A percentile compares a stretch with the other conserved stretches of the same genome.
Conservation (phyloP, 2,888 invertebrate genomes). For the Serripes groenlandicus region DNA sequence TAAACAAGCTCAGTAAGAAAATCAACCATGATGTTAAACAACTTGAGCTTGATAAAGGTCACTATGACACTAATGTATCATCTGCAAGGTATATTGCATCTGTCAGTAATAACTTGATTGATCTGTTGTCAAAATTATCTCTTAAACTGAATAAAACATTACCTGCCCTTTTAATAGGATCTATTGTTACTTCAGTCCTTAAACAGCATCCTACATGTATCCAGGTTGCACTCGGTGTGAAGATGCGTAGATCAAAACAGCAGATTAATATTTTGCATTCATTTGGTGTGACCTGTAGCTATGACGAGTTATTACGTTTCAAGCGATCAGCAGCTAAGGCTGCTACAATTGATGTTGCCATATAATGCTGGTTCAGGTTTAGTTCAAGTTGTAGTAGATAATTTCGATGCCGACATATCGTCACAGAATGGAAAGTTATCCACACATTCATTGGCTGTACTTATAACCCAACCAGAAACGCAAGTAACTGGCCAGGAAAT, state of each 20-base stretch:
- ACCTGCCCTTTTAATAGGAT: constrained; percentile 35
- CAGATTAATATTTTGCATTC: constrained; percentile 13
- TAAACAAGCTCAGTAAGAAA: constrained; percentile 19
- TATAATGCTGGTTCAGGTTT: neutral
- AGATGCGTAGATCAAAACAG: constrained; percentile 31
- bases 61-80: constrained; percentile 28
- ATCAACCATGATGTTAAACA: constrained; percentile 26
- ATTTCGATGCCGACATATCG: constrained; percentile 46
- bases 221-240: constrained; percentile 31
- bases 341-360: constrained; percentile 9
- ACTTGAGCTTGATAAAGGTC: neutral
- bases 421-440: constrained; percentile 40
- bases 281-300: constrained; percentile 55
- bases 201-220: constrained; percentile 21
- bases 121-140: constrained; percentile 22
- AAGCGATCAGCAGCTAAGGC: constrained; percentile 64
- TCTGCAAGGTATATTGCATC: neutral
- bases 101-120: constrained; percentile 17
- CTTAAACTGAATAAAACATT: constrained; percentile 11
- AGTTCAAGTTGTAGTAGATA: constrained; percentile 30
- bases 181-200: constrained; percentile 17
- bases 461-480: constrained; percentile 24
- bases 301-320: constrained; percentile 66
- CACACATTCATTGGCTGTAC: constrained; percentile 38
- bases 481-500: neutral